Evolutionary conservation across 2,113 vertebrate genomes (phyloP).

Genomic region (Tachysurus fulvidraco): DNA sequence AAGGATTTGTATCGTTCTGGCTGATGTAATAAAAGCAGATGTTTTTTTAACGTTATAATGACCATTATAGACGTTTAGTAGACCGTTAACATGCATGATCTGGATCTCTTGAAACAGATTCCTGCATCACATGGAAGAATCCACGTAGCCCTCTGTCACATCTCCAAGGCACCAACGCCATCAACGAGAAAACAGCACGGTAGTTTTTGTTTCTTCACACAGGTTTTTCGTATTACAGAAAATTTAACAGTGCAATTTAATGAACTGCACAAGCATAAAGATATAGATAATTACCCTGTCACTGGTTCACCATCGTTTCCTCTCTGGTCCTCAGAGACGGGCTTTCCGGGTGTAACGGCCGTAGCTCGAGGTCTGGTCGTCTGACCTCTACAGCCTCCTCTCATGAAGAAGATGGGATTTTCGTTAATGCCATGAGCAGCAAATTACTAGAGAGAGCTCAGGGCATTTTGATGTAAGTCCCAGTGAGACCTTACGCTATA

Average conservation of each 20-base stretch:
- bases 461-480: slow-evolving; percentile 94
- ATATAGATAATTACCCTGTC: not conserved
- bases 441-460: slow-evolving; percentile 95
- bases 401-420: slow-evolving; percentile 89
- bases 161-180: slow-evolving; percentile 88
- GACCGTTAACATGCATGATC: not conserved
- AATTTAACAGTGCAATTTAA: no score
- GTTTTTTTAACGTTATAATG: not conserved
- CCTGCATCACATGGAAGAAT: slow-evolving; percentile 81
- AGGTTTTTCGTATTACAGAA: not conserved
- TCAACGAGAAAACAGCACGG: slow-evolving; percentile 84
- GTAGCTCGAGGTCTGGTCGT: slow-evolving; percentile 74
- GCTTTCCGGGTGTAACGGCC: slow-evolving; percentile 76
- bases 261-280: not conserved
- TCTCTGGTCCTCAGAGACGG: slow-evolving; percentile 20
- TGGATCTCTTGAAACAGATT: slow-evolving; percentile 34
- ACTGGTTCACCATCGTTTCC: not conserved
- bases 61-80: not conserved
- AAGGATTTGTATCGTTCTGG: not conserved
- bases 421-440: slow-evolving; percentile 85
- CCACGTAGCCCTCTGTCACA: slow-evolving; percentile 88
- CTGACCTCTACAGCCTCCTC: slow-evolving; percentile 68
- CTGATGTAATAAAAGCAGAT: not conserved
- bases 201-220: slow-evolving; percentile 60
- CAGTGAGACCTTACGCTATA: slow-evolving; percentile 32